Evolutionary conservation across 1,140 invertebrate genomes (phyloP).

Genomic region (Choristoneura fumiferana): DNA sequence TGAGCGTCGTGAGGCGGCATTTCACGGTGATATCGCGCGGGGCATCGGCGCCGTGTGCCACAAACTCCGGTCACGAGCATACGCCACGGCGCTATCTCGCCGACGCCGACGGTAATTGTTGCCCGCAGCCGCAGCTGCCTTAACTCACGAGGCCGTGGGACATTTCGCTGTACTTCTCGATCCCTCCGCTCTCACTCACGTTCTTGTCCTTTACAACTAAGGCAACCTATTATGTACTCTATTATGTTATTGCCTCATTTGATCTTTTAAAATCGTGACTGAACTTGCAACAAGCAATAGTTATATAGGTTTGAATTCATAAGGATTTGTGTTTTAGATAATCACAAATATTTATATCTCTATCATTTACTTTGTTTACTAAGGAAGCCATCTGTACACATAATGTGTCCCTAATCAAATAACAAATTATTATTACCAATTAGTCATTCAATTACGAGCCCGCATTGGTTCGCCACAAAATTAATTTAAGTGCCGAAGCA

Average conservation of each 20-base stretch:
- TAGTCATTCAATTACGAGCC: constrained; percentile 52
- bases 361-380: no score
- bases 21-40: constrained; percentile 66
- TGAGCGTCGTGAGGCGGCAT: constrained; percentile 70
- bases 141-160: constrained; percentile 35
- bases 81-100: constrained; percentile 52
- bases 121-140: constrained; percentile 52
- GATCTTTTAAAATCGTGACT: background rate
- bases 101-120: constrained; percentile 67
- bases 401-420: no score
- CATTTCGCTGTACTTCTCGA: constrained; percentile 17
- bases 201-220: constrained; percentile 10
- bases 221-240: background rate
- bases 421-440: no score
- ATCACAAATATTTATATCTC: no score
- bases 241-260: background rate
- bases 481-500: constrained; percentile 42
- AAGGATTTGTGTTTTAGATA: no score
- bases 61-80: constrained; percentile 69
- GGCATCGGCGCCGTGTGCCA: constrained; percentile 58
- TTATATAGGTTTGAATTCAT: background rate
- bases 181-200: constrained; percentile 21
- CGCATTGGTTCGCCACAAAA: constrained; percentile 44
- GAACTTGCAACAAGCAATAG: background rate
- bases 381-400: no score